These are phyloP conservation scores for Athalia cordata DNA, from an alignment of 2,888 invertebrate genomes.

Conservation along the genomic window DNA sequence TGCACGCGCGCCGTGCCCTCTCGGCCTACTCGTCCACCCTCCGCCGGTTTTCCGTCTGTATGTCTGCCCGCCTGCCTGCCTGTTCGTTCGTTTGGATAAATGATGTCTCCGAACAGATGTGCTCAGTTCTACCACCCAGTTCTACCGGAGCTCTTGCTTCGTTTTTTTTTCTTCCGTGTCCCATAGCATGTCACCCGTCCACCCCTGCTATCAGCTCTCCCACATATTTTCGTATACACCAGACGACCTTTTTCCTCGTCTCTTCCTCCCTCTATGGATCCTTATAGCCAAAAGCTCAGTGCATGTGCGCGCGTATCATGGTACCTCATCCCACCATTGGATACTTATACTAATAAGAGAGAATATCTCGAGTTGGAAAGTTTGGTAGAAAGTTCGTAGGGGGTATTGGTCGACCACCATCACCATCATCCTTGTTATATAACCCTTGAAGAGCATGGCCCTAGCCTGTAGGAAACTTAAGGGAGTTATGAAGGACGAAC, in stretches of 20 bases:
- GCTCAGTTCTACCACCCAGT: slow-evolving; percentile 7
- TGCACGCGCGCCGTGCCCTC: slow-evolving; percentile 38
- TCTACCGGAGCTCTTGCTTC: slow-evolving; percentile 32
- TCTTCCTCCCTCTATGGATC: background rate
- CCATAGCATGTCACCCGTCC: slow-evolving; percentile 41
- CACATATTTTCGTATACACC: background rate
- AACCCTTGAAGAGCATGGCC: background rate
- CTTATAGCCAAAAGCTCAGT: background rate
- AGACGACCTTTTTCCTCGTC: background rate
- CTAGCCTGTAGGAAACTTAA: slow-evolving; percentile 2
- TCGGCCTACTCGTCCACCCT: slow-evolving; percentile 27
- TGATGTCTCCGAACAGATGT: slow-evolving; percentile 51
- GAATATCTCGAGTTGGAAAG: no score
- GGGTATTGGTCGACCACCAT: slow-evolving; percentile 6
- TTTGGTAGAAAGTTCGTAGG: no score
- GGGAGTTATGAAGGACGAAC: slow-evolving; percentile 34
- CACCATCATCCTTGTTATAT: slow-evolving; percentile 10
- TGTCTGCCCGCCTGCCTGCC: slow-evolving; percentile 45
- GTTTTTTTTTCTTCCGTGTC: background rate
- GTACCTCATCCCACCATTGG: no score
- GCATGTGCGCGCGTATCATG: no score
- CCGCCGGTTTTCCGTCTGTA: slow-evolving; percentile 37
- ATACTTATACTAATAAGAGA: no score
- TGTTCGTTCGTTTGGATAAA: slow-evolving; percentile 49
- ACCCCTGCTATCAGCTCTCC: slow-evolving; percentile 43